phyloP scores from a whole-genome alignment of 2,888 invertebrate genomes.

The Drosophila cognata region DNA sequence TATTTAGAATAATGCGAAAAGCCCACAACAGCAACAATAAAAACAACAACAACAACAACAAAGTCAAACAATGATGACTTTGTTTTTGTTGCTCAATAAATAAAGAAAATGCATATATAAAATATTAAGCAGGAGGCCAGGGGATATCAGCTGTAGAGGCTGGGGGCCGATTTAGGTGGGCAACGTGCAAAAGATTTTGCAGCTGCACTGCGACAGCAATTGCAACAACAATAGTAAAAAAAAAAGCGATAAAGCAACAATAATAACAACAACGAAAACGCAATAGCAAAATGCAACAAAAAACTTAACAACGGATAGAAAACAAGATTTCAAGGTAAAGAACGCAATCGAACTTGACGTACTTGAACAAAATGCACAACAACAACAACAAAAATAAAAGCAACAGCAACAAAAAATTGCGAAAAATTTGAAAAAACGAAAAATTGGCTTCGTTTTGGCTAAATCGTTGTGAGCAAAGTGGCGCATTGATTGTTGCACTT shows the following conservation, averaged over 20 bases:
- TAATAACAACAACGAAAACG: conserved; percentile 41
- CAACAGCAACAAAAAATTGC: conserved; percentile 11
- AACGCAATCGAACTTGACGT: conserved; percentile 81
- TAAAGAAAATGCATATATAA: conserved; percentile 73
- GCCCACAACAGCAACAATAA: conserved; percentile 36
- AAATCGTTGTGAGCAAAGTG: conserved; percentile 51
- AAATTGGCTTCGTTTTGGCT: conserved; percentile 73
- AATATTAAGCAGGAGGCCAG: conserved; percentile 63
- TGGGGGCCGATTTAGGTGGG: conserved; percentile 14
- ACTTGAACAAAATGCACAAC: conserved; percentile 78
- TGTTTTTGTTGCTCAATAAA: conserved; percentile 70
- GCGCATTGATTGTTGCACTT: conserved; percentile 53
- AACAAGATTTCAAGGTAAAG: conserved; percentile 81
- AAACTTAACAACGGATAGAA: conserved; percentile 78
- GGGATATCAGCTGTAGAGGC: conserved; percentile 2
- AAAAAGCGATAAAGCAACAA: conserved; percentile 21
- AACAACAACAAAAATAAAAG: conserved; percentile 44
- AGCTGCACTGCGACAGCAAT: conserved; percentile 62
- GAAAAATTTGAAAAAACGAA: conserved; percentile 36
- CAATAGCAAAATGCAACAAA: conserved; percentile 59
- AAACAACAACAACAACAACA: conserved; percentile 21
- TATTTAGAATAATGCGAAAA: conserved; percentile 73
- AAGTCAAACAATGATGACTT: conserved; percentile 50
- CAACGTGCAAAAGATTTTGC: conserved; percentile 75
- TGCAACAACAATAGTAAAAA: conserved; percentile 25